Percentiles rank a stretch among this genome's conserved stretches.
Conservation (phyloP, 1,140 invertebrate genomes). For the Eueides isabella region DNA sequence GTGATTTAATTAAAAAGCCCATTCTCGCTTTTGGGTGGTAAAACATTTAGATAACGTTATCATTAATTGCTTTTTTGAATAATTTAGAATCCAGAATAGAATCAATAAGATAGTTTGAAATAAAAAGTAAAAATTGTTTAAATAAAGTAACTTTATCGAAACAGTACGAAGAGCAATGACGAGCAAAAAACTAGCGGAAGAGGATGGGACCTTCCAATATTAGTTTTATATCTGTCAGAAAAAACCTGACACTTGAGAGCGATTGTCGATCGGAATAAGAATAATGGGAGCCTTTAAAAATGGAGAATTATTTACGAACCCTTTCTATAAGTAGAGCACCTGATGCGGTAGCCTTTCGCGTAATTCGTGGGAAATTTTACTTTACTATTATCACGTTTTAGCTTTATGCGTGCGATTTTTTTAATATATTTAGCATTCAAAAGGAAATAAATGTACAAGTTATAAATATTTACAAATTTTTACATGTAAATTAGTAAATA, state of each 20-base stretch:
- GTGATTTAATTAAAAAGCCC: conserved; percentile 52
- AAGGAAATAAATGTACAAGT: too few species aligned
- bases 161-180: conserved; percentile 60
- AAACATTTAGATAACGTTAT: conserved; percentile 52
- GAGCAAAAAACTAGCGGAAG: conserved; percentile 75
- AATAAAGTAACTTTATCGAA: conserved; percentile 53
- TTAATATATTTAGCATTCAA: not conserved
- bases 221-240: conserved; percentile 79
- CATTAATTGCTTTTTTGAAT: conserved; percentile 40
- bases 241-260: conserved; percentile 75
- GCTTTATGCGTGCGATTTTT: not conserved
- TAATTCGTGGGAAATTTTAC: conserved; percentile 65
- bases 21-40: conserved; percentile 71
- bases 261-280: conserved; percentile 77
- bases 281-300: conserved; percentile 74
- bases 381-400: conserved; percentile 22
- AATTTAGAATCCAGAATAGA: conserved; percentile 37
- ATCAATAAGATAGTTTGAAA: conserved; percentile 30
- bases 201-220: conserved; percentile 80
- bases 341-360: conserved; percentile 78
- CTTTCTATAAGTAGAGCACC: conserved; percentile 70
- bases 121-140: conserved; percentile 16
- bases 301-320: conserved; percentile 68
- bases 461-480: too few species aligned
- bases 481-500: too few species aligned